Percentiles rank a stretch among this genome's conserved stretches.
These are phyloP conservation scores for Vollenhovia emeryi DNA, from an alignment of 1,140 invertebrate genomes.

Conservation along the genomic window DNA sequence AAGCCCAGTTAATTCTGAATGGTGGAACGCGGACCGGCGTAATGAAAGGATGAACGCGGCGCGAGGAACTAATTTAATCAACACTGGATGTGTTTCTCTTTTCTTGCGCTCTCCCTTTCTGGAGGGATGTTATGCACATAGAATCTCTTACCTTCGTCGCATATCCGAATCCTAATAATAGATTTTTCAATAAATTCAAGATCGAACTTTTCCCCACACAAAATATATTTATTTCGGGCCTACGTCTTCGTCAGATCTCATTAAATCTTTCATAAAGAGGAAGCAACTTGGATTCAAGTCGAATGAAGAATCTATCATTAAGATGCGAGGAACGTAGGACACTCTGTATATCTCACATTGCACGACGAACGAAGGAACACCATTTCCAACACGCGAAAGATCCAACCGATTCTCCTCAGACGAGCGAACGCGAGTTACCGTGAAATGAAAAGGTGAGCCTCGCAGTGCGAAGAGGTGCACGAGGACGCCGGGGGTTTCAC, in stretches of 20 bases:
- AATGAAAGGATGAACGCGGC: conserved; percentile 44
- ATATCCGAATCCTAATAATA: neutral
- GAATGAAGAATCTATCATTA: neutral
- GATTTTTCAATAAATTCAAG: neutral
- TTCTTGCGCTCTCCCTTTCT: neutral
- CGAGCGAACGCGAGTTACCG: conserved; percentile 29
- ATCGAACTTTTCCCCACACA: neutral
- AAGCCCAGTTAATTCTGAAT: conserved; percentile 3
- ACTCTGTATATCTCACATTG: conserved; percentile 29
- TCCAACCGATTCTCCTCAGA: conserved; percentile 48
- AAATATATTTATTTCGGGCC: neutral
- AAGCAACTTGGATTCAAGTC: neutral
- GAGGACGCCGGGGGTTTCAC: neutral
- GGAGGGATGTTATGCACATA: neutral
- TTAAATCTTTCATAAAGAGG: neutral
- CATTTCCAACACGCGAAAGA: conserved; percentile 30
- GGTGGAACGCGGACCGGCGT: neutral
- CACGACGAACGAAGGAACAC: neutral
- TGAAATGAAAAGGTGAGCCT: conserved; percentile 54
- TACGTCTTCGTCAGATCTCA: neutral
- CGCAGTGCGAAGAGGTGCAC: neutral
- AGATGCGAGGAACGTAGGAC: neutral
- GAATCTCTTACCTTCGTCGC: neutral
- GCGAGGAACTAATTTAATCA: neutral
- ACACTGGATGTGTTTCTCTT: neutral